These are phyloP conservation scores for Tipula helvola DNA, from an alignment of 2,888 invertebrate genomes.

Conservation along the genomic window DNA sequence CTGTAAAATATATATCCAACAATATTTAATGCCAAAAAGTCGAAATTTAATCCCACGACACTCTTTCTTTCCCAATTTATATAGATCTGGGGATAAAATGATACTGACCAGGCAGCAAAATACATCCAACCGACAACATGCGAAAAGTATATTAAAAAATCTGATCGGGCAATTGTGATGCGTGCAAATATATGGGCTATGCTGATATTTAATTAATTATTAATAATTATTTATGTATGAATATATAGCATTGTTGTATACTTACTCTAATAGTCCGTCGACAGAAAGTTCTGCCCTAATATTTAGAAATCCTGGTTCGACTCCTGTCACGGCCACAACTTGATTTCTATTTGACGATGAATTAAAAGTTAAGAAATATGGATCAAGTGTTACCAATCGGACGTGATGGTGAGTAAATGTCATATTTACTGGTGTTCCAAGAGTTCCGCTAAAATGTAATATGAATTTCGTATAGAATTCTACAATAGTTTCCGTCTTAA, in stretches of 20 bases:
- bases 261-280: constrained; percentile 32
- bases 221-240: not conserved
- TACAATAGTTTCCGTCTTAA: not conserved
- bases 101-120: constrained; percentile 95
- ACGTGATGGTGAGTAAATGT: constrained; percentile 47
- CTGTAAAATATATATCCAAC: constrained; percentile 88
- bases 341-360: constrained; percentile 29
- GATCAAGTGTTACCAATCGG: constrained; percentile 46
- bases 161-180: constrained; percentile 61
- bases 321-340: constrained; percentile 46
- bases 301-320: constrained; percentile 53
- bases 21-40: constrained; percentile 81
- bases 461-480: not conserved
- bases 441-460: not conserved
- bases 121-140: constrained; percentile 95
- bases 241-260: not conserved
- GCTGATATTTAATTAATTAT: constrained; percentile 39
- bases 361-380: constrained; percentile 36
- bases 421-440: constrained; percentile 29
- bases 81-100: constrained; percentile 96
- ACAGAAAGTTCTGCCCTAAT: constrained; percentile 48
- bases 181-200: constrained; percentile 55
- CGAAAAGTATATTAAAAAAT: constrained; percentile 55
- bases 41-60: constrained; percentile 94
- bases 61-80: constrained; percentile 85